phyloP scores from a whole-genome alignment of 2,888 invertebrate genomes.

The Plebejus melissa region DNA sequence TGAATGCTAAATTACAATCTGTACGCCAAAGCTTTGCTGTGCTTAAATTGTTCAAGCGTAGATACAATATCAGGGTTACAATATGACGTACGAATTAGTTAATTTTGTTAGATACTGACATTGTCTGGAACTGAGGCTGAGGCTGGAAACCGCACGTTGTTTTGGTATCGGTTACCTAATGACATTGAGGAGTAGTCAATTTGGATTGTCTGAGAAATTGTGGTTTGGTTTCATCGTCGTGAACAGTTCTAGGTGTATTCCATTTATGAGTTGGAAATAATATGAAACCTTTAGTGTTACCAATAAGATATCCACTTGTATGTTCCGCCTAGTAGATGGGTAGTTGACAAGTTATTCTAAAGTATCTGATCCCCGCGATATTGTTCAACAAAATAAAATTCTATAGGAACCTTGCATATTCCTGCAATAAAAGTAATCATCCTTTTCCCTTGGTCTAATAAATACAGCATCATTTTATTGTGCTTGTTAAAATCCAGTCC shows the following conservation, averaged over 20 bases:
- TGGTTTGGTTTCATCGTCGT: background rate
- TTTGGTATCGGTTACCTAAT: constrained; percentile 11
- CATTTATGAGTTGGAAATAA: background rate
- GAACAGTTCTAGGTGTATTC: background rate
- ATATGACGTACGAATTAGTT: background rate
- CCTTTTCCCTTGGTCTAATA: no score
- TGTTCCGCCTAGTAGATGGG: no score
- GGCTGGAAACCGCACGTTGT: background rate
- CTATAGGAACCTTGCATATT: no score
- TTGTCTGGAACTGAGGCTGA: background rate
- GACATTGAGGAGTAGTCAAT: constrained; percentile 7
- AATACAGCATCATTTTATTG: no score
- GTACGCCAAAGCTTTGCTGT: background rate
- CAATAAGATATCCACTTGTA: no score
- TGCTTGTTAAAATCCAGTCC: no score
- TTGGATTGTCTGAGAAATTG: constrained; percentile 5
- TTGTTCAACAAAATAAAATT: no score
- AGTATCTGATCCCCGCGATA: no score
- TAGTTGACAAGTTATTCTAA: no score
- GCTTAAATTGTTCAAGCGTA: background rate
- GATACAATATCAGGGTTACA: background rate
- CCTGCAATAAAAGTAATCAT: no score
- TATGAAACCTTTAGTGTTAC: background rate
- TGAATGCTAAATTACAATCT: background rate
- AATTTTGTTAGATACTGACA: constrained; percentile 2